These are phyloP conservation scores for Prunella himalayana DNA, from an alignment of 2,113 vertebrate genomes.

Conservation along the genomic window DNA sequence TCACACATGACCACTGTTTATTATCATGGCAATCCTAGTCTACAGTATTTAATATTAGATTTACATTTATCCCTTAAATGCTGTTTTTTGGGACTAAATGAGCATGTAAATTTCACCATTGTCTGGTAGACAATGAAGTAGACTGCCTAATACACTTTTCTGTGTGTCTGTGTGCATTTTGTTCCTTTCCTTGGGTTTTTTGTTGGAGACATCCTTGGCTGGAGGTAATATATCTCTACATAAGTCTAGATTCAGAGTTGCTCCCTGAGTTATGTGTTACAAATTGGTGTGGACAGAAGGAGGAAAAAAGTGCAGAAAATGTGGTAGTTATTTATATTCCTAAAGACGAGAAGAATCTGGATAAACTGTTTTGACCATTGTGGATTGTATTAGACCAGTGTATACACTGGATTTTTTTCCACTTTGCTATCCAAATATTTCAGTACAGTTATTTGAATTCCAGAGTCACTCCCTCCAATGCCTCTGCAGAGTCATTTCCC, in stretches of 20 bases:
- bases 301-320: not conserved
- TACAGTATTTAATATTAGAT: not conserved
- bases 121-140: not conserved
- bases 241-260: not conserved
- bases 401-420: not conserved
- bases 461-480: not conserved
- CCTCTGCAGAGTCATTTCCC: not conserved
- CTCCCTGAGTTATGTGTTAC: not conserved
- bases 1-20: not conserved
- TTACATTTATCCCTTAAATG: not conserved
- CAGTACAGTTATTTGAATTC: constrained; percentile 29
- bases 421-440: not conserved
- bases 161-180: not conserved
- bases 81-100: not conserved
- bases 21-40: not conserved
- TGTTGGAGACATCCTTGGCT: not conserved
- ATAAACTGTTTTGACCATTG: not conserved
- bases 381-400: not conserved
- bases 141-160: not conserved
- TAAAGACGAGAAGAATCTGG: not conserved
- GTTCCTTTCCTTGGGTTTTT: not conserved
- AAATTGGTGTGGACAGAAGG: not conserved
- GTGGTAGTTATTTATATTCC: not conserved
- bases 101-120: not conserved
- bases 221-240: not conserved